Conservation (phyloP, 2,888 invertebrate species). For the Synanthedon formicaeformis region DNA sequence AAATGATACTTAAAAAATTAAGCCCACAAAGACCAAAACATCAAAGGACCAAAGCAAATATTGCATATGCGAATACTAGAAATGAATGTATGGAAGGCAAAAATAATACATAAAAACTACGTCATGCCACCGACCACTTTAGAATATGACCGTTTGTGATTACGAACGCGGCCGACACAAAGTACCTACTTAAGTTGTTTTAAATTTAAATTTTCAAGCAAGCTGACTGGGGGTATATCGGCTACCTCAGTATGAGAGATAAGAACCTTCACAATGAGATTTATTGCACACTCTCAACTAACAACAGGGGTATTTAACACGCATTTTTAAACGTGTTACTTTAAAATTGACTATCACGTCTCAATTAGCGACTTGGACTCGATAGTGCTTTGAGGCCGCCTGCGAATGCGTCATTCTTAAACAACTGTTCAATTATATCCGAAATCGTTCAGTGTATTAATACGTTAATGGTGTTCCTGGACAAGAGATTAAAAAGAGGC, state of each 20-base stretch:
- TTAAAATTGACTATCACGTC: conserved; percentile 37
- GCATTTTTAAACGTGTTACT: conserved; percentile 35
- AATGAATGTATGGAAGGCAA: background rate
- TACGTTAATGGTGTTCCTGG: no score
- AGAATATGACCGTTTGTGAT: conserved; percentile 5
- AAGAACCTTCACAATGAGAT: conserved; percentile 55
- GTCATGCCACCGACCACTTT: background rate
- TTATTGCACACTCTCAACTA: conserved; percentile 55
- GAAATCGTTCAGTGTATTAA: no score
- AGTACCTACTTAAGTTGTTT: conserved; percentile 32
- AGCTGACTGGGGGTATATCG: conserved; percentile 49
- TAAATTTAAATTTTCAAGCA: conserved; percentile 54
- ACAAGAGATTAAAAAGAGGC: no score
- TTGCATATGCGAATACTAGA: no score
- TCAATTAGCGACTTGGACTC: conserved; percentile 34
- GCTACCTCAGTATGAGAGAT: conserved; percentile 53
- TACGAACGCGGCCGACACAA: background rate
- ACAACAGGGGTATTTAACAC: conserved; percentile 34
- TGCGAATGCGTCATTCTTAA: no score
- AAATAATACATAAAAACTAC: background rate
- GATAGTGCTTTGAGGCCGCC: background rate
- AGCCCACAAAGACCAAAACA: no score
- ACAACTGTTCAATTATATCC: no score
- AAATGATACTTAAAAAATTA: no score
- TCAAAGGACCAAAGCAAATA: no score